Percentiles rank a stretch among this genome's conserved stretches.
Conservation (phyloP, 2,113 vertebrate genomes). For the Lamprotornis superbus region DNA sequence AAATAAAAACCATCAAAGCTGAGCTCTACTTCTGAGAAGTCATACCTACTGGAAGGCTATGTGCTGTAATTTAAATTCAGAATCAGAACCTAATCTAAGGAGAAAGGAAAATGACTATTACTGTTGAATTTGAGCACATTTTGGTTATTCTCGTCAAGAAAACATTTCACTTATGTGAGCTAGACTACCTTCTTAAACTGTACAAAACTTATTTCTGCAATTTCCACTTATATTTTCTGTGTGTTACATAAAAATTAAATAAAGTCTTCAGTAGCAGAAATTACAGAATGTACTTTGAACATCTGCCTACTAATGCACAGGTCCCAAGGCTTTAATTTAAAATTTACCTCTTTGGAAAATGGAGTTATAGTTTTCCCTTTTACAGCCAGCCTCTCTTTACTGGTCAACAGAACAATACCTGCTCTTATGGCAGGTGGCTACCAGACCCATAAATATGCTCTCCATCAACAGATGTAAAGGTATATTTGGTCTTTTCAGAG, state of each 20-base stretch:
- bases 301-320: not conserved
- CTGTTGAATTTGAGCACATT: not conserved
- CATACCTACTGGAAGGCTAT: not conserved
- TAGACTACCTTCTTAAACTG: not conserved
- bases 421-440: not conserved
- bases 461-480: not conserved
- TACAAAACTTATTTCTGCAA: not conserved
- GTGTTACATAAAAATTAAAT: not conserved
- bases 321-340: not conserved
- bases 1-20: not conserved
- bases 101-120: not conserved
- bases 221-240: not conserved
- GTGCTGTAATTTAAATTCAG: not conserved
- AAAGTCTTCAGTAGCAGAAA: not conserved
- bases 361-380: not conserved
- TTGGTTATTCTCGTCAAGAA: not conserved
- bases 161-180: not conserved
- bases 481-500: not conserved
- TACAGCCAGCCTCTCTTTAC: not conserved
- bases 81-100: not conserved
- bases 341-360: not conserved
- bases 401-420: not conserved
- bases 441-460: not conserved
- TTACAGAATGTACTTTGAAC: not conserved
- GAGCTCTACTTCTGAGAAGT: not conserved